A percentile compares a stretch with the other conserved stretches of the same genome.
Conservation (phyloP, 2,113 vertebrate species). For the Strix uralensis region DNA sequence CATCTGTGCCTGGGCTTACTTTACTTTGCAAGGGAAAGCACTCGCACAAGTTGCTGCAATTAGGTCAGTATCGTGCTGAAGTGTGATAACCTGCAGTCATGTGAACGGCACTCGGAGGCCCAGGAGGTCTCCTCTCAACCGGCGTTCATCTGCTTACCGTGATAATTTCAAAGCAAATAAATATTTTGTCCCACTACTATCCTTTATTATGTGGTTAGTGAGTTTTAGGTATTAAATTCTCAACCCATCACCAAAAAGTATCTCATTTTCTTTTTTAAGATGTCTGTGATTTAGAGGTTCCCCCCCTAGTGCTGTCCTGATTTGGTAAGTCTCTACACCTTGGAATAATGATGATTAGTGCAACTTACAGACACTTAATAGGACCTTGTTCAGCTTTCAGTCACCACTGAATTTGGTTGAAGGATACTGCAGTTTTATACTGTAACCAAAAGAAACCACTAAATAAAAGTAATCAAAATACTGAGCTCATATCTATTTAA, state of each 20-base stretch:
- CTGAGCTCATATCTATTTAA: constrained; percentile 15
- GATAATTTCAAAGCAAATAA: not conserved
- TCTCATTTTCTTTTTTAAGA: not conserved
- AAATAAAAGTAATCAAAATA: constrained; percentile 11
- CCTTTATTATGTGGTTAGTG: not conserved
- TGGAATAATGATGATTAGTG: not conserved
- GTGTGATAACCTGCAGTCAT: not conserved
- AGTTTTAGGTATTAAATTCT: not conserved
- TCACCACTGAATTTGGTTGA: not conserved
- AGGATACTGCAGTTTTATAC: not conserved
- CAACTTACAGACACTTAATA: not conserved
- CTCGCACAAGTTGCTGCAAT: not conserved
- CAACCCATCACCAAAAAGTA: not conserved
- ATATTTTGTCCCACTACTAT: not conserved
- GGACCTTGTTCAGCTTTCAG: not conserved
- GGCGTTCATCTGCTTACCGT: not conserved
- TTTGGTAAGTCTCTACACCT: not conserved
- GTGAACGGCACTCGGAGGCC: not conserved
- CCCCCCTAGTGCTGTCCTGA: not conserved
- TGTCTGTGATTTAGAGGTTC: not conserved
- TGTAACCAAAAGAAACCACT: not conserved
- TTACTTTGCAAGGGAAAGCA: not conserved
- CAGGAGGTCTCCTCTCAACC: not conserved
- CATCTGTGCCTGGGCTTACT: not conserved
- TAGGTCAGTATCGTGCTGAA: not conserved